Evolutionary conservation across 2,888 invertebrate genomes (phyloP), one percentile per base, ranked within the genome.

Genomic region (Leptinotarsa haldemani): DNA sequence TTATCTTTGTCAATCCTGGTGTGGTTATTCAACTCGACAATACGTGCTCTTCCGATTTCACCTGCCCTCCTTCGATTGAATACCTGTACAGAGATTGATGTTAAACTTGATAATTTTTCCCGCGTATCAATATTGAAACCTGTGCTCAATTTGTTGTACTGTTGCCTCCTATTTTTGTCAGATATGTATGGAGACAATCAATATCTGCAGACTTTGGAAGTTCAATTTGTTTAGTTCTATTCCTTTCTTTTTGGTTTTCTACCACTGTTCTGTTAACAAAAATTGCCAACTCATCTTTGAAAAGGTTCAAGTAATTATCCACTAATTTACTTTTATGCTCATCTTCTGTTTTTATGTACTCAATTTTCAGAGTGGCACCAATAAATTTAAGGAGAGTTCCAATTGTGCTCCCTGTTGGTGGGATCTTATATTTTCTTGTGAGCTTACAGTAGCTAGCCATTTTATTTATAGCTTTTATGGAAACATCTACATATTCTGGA

Each of bases 311-410:
- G 47, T 66, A 73, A 40, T 47, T 64, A 64, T 64, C 64, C 65
- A 65, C 40, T 56, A 56, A 20, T 64, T 70, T 65, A 50, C 47
- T 25, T 69, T 69, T 69, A 12, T 69, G 9, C n/a, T 73, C 30
- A 12, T 68, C 64, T 13, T 70, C 50, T 25, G 20, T 53, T 69
- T 69, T 73, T 69, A 73, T 73, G 25, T 47, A 73, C 46, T 69
- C 73, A 63, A 53, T 69, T 58, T 69, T 65, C n/a, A 73, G 52
- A 40, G 61, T 70, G 53, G 52, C 40, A 47, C 70, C 73, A 56
- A 80, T 68, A 67, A 77, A 71, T 58, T 78, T 78, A 4, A 80
- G 70, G 20, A 76, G 58, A 18, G 78, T 79, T 13, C 79, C 80
- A 15, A 80, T 66, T 15, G 61, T 72, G 30, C 70, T 73, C 15